Evolutionary conservation across 2,888 invertebrate genomes (phyloP), one percentile per base, ranked within the genome.

Genomic region (Eristalinus sepulchralis): DNA sequence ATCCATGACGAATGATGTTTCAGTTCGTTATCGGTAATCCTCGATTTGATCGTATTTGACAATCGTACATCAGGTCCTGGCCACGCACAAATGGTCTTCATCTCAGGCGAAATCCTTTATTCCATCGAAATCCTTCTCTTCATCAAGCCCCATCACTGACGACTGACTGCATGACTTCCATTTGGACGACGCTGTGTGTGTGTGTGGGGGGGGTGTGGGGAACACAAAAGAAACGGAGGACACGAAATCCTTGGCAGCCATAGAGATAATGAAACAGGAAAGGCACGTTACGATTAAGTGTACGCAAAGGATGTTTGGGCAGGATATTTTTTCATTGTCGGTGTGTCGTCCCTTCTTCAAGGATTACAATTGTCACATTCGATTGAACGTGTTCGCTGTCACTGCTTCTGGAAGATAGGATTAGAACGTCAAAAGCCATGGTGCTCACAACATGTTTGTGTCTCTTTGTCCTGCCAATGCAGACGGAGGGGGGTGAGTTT

Each of bases 281-380:
- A 53, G 53, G 60, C 60, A 60, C 57, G 36, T 60, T 59, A 59
- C 71, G 39, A 31, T 59, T 60, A 22, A 57, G 27, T 13, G 24
- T 57, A 31, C 36, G 57, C 55, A 66, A 75, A 47, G 66, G 39
- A 39, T 59, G 33, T 66, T 71, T 60, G 71, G 20, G 13, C 31
- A 31, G 8, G 71, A 20, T 36, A 27, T 5, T 33, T 13, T 34
- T 22, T 53, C 33, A 27, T 24, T 31, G 17, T 31, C 63, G 10
- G 34, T 53, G 55, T 47, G 34, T 17, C 13, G 64, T 53, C 67
- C 64, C 63, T 64, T 57, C 53, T 60, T 27, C 55, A 63, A 63
- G 79, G 87, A 83, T 87, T 87, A 80, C 83, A 80, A 83, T 80
- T 83, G 87, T 83, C 87, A 87, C 87, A 87, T 80, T 80, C 87